phyloP scores from a whole-genome alignment of 2,113 vertebrate species.

The Caranx ignobilis region DNA sequence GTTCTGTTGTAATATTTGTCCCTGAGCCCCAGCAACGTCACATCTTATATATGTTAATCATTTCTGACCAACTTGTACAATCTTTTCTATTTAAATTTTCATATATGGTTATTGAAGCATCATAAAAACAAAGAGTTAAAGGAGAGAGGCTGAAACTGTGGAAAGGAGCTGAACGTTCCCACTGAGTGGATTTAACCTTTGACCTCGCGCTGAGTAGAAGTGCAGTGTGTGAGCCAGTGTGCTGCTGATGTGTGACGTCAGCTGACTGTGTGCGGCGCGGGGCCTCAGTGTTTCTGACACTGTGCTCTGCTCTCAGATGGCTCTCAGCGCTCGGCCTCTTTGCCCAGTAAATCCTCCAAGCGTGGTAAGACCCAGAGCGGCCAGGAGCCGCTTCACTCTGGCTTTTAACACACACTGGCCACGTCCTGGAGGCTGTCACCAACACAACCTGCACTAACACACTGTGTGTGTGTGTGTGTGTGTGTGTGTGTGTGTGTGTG shows the following conservation, averaged over 20 bases:
- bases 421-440: slow-evolving; percentile 32
- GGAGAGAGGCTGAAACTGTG: neutral
- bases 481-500: slow-evolving; percentile 22
- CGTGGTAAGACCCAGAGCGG: slow-evolving; percentile 89
- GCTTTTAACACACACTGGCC: slow-evolving; percentile 59
- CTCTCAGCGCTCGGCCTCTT: slow-evolving; percentile 81
- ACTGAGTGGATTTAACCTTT: neutral
- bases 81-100: too few species aligned
- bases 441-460: slow-evolving; percentile 56
- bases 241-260: slow-evolving; percentile 13
- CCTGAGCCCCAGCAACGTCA: too few species aligned
- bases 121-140: too few species aligned
- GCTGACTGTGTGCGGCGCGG: neutral
- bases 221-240: neutral
- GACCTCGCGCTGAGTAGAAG: neutral
- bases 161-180: slow-evolving; percentile 31
- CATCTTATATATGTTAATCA: too few species aligned
- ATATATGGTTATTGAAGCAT: too few species aligned
- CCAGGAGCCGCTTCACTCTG: slow-evolving; percentile 64
- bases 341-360: slow-evolving; percentile 93
- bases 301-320: slow-evolving; percentile 76
- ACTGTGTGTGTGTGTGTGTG: neutral
- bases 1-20: too few species aligned
- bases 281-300: slow-evolving; percentile 45
- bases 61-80: too few species aligned